phyloP scores from a whole-genome alignment of 2,113 vertebrate species.

The Chlamydotis undulata region DNA sequence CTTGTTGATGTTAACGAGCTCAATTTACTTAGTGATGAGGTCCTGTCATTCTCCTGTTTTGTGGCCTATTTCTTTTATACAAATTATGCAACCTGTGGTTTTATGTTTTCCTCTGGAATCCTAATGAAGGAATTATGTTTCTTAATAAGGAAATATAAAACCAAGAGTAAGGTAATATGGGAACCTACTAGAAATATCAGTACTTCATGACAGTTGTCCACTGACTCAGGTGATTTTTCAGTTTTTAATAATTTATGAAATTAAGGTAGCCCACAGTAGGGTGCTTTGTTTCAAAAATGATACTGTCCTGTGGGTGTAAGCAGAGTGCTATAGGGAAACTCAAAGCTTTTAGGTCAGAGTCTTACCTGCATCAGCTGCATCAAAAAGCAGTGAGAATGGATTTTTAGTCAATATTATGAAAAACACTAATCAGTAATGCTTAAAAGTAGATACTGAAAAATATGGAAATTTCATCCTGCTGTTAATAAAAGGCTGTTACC shows the following conservation, averaged over 20 bases:
- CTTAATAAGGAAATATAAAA: not conserved
- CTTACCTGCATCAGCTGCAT: not conserved
- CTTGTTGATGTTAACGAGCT: not conserved
- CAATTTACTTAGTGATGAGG: not conserved
- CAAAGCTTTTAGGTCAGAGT: not conserved
- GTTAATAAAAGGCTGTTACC: not conserved
- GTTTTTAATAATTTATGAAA: not conserved
- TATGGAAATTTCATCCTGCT: not conserved
- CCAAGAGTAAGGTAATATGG: not conserved
- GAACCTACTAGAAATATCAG: not conserved
- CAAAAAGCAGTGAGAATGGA: not conserved
- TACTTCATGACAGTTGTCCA: not conserved
- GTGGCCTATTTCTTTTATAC: not conserved
- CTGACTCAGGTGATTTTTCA: not conserved
- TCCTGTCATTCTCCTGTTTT: not conserved
- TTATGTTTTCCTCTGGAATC: not conserved
- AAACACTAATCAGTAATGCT: not conserved
- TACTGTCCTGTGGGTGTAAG: not conserved
- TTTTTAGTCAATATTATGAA: not conserved
- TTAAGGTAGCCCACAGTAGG: not conserved
- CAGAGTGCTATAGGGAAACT: not conserved
- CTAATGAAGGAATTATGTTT: not conserved
- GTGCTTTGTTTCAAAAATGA: not conserved
- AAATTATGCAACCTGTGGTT: not conserved
- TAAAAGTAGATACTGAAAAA: not conserved